These are phyloP conservation scores for Drosophila pachea DNA, from an alignment of 1,140 invertebrate genomes.

Conservation along the genomic window DNA sequence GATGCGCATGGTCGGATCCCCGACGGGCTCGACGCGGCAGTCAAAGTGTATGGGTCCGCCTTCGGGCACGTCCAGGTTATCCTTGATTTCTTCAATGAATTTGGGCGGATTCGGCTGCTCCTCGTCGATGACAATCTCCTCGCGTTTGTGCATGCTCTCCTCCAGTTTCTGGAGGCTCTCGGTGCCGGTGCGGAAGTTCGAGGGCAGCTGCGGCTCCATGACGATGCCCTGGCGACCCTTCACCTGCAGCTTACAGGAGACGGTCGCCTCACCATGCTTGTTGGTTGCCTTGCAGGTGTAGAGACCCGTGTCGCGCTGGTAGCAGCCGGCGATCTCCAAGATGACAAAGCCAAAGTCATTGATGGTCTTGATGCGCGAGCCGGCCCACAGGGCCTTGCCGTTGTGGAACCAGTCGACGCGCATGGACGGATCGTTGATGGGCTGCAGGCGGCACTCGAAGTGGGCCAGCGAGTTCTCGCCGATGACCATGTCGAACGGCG, in stretches of 20 bases:
- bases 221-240: constrained; percentile 92
- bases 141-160: constrained; percentile 91
- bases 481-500: constrained; percentile 90
- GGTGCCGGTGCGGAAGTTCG: constrained; percentile 90
- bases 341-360: constrained; percentile 97
- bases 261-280: constrained; percentile 92
- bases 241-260: constrained; percentile 91
- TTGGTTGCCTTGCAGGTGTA: constrained; percentile 96
- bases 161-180: constrained; percentile 94
- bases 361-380: constrained; percentile 93
- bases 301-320: constrained; percentile 91
- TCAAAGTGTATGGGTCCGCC: constrained; percentile 94
- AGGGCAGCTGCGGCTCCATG: constrained; percentile 92
- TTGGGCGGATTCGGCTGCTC: constrained; percentile 91
- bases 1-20: constrained; percentile 92
- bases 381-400: constrained; percentile 91
- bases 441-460: constrained; percentile 93
- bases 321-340: constrained; percentile 92
- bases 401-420: constrained; percentile 98
- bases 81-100: constrained; percentile 91
- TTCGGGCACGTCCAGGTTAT: constrained; percentile 90
- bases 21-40: constrained; percentile 91
- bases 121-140: constrained; percentile 89
- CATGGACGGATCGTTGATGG: constrained; percentile 95
- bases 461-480: constrained; percentile 94